Evolutionary conservation across 2,797 vertebrate species (phyloP).

Genomic region (Coregonus sp.): DNA sequence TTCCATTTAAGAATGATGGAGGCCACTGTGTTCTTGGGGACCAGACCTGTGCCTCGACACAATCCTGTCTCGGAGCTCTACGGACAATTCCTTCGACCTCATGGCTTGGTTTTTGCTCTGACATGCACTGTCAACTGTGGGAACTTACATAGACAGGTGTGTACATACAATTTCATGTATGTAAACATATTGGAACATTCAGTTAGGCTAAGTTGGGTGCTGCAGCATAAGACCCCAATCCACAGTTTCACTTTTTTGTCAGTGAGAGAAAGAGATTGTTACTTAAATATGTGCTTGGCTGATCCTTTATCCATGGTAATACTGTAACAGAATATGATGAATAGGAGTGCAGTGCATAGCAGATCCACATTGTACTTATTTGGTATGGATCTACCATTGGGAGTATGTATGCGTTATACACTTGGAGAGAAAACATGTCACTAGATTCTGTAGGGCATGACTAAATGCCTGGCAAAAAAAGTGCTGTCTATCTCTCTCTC

Average conservation of each 20-base stretch:
- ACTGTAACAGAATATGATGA: not conserved
- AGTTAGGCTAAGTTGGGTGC: not conserved
- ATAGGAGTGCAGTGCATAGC: not conserved
- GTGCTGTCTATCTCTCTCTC: not conserved
- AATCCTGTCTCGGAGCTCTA: no score
- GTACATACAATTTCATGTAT: not conserved
- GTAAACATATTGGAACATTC: not conserved
- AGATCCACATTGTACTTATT: not conserved
- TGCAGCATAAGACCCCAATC: not conserved
- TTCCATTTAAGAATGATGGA: no score
- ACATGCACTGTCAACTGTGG: no score
- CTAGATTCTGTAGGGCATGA: constrained; percentile 6
- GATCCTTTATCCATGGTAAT: not conserved
- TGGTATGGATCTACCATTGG: not conserved
- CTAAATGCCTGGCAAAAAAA: not conserved
- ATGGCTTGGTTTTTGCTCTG: no score
- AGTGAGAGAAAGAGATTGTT: not conserved
- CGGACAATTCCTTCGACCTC: no score
- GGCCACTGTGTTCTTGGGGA: no score
- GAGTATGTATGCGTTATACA: constrained; percentile 5
- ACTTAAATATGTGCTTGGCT: not conserved
- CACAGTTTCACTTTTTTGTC: not conserved
- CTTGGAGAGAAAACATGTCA: constrained; percentile 8
- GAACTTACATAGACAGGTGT: no score
- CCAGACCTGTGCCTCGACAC: no score